Evolutionary conservation across 1,140 invertebrate species (phyloP), one percentile per base, ranked within the genome.

Genomic region (Lepidotrigona ventralis): DNA sequence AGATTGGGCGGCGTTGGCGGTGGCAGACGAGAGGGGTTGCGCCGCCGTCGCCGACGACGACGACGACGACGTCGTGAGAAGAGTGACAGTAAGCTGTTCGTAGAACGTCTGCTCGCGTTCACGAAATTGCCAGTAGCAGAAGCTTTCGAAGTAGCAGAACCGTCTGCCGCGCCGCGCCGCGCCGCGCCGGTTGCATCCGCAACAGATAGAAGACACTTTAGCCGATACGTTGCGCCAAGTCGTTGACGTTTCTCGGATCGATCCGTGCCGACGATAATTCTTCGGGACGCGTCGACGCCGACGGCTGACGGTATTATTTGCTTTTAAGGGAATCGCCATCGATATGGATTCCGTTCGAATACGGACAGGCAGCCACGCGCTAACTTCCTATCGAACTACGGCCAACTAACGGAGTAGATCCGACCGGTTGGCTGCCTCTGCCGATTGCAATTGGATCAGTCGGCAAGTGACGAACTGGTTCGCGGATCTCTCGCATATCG

Each of bases 201-300:
- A 88, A 88, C 87, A 86, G 87, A 88, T 88, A 88, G 87, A 85
- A 85, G 87, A 88, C 86, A 85, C 86, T 88, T 88, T 88, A 88
- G 80, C 80, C 84, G 86, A 88, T 88, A 88, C 80, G 80, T 88
- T 88, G 84, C 77, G 76, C 84, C 86, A 75, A 88, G 86, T 85
- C 87, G 86, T 81, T 88, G 87, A 88, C 87, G 68, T 88, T 79
- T 54, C 77, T 33, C 14, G 79, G 77, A 88, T 88, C 87, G 87
- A 88, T 88, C 63, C 80, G 51, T 39, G 21, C 60, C 63, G 71
- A 71, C 69, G 72, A 85, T 83, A 72, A 83, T 83, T 79, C 82
- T 83, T 73, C 19, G 51, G 21, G 77, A 72, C 69, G 58, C 78
- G 54, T 79, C 26, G 68, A 51, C 64, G 19, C 23, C 53, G 64